A percentile compares a stretch with the other conserved stretches of the same genome.
These are phyloP conservation scores for Polietes domitor DNA, from an alignment of 2,888 invertebrate genomes.

Conservation along the genomic window DNA sequence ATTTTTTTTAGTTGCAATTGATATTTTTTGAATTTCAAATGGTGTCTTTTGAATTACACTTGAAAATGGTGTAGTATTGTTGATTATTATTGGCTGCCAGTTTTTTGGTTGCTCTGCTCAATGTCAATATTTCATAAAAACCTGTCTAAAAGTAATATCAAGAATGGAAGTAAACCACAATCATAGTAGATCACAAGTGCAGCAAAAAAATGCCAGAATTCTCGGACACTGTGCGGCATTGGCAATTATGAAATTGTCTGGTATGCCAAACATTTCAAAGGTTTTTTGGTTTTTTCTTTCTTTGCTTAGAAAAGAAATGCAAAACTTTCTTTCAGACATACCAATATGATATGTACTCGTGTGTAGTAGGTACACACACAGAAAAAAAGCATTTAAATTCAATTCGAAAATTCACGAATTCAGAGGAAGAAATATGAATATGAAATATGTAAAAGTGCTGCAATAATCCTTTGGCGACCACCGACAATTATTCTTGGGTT, in stretches of 20 bases:
- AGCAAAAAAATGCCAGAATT: neutral
- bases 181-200: neutral
- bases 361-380: too few relatives aligned
- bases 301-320: too few relatives aligned
- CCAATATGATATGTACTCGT: neutral
- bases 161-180: neutral
- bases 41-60: too few relatives aligned
- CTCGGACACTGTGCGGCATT: neutral
- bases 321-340: neutral
- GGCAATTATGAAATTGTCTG: slow-evolving; percentile 35
- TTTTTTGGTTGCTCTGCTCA: neutral
- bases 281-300: neutral
- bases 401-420: too few relatives aligned
- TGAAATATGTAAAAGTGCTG: too few relatives aligned
- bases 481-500: too few relatives aligned
- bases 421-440: too few relatives aligned
- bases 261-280: slow-evolving; percentile 29
- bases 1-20: too few relatives aligned
- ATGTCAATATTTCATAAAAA: slow-evolving; percentile 8
- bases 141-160: neutral
- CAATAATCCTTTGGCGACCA: too few relatives aligned
- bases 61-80: too few relatives aligned
- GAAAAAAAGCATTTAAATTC: too few relatives aligned
- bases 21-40: too few relatives aligned
- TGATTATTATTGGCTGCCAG: neutral